Percentiles rank a stretch among this genome's conserved stretches.
These are phyloP conservation scores for Scleropages formosus DNA, from an alignment of 2,797 vertebrate species.

Conservation along the genomic window DNA sequence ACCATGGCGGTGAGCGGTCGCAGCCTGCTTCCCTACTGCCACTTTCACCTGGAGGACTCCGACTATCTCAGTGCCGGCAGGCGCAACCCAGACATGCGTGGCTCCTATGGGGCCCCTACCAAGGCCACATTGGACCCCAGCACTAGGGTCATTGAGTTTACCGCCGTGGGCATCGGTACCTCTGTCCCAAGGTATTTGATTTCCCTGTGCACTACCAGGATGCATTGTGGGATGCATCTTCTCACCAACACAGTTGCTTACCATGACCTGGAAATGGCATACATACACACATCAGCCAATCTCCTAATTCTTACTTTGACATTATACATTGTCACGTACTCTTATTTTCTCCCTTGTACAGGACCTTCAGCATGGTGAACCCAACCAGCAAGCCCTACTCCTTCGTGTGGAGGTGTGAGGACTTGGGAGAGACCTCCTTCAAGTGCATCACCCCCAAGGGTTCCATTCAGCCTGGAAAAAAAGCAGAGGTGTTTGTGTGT, in stretches of 20 bases:
- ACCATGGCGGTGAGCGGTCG: constrained; percentile 64
- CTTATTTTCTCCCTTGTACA: constrained; percentile 44
- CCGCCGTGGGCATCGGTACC: constrained; percentile 62
- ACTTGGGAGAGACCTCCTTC: constrained; percentile 62
- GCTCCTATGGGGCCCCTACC: constrained; percentile 36
- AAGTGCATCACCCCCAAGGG: constrained; percentile 72
- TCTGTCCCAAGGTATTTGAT: constrained; percentile 63
- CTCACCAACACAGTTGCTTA: not conserved
- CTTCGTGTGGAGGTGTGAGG: constrained; percentile 80
- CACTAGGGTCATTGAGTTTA: constrained; percentile 77
- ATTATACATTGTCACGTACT: not conserved
- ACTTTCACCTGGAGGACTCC: constrained; percentile 77
- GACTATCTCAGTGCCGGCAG: constrained; percentile 68
- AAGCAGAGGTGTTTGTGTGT: constrained; percentile 67
- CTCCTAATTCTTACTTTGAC: not conserved
- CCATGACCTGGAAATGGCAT: not conserved
- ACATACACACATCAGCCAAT: not conserved
- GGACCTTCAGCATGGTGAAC: constrained; percentile 79
- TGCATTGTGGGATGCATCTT: not conserved
- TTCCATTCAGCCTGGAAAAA: constrained; percentile 74
- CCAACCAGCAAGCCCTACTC: constrained; percentile 75
- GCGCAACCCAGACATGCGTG: constrained; percentile 51
- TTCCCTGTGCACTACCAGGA: not conserved
- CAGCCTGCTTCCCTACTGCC: constrained; percentile 68
- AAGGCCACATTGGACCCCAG: constrained; percentile 54